Evolutionary conservation across 92 coral and sea anemone species (phyloP).

Genomic region (Blastomussa wellsi): DNA sequence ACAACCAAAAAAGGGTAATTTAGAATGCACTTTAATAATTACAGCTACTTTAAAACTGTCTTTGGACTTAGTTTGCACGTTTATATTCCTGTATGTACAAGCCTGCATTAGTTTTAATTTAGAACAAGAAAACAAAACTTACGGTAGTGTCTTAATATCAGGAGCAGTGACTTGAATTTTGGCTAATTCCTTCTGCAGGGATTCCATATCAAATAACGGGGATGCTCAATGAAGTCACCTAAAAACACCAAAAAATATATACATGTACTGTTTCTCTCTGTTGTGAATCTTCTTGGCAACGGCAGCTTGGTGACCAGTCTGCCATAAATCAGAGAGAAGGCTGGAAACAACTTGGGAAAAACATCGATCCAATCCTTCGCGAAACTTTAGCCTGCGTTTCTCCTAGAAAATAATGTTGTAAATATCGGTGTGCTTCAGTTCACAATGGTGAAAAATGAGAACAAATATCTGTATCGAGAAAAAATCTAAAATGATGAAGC

Average conservation of each 20-base stretch:
- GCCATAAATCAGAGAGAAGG: background rate
- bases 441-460: background rate
- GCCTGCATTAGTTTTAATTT: background rate
- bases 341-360: background rate
- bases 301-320: slow-evolving; percentile 53
- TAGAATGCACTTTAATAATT: too few species aligned
- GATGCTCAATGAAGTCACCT: background rate
- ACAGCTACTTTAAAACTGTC: too few species aligned
- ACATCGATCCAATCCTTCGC: background rate
- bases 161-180: slow-evolving; percentile 86
- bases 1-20: too few species aligned
- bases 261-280: too few species aligned
- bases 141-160: slow-evolving; percentile 63
- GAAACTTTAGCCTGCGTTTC: background rate
- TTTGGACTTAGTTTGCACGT: too few species aligned
- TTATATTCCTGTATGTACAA: background rate
- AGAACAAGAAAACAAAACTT: slow-evolving; percentile 38
- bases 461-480: background rate
- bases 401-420: background rate
- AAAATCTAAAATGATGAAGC: background rate
- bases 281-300: slow-evolving; percentile 61
- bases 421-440: background rate
- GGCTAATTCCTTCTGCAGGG: slow-evolving; percentile 82
- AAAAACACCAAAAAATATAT: background rate
- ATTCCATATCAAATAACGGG: slow-evolving; percentile 58